A percentile compares a stretch with the other conserved stretches of the same genome.
Evolutionary conservation across 2,888 invertebrate genomes (phyloP).

Genomic region (Sarcophaga rosellei): DNA sequence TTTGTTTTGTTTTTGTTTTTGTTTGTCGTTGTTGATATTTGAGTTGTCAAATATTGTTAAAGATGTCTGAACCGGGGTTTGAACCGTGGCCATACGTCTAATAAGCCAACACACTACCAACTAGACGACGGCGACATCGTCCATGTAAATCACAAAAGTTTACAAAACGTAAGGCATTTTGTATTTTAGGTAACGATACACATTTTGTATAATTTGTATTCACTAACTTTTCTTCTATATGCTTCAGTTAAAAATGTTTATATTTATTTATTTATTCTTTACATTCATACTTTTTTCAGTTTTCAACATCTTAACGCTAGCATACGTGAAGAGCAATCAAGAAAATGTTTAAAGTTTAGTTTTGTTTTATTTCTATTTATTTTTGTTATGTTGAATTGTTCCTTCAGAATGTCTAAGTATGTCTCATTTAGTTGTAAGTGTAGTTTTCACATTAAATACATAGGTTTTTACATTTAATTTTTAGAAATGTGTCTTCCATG

Average conservation of each 20-base stretch:
- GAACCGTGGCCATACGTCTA: no score
- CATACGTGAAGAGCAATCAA: constrained; percentile 27
- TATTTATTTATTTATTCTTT: constrained; percentile 1
- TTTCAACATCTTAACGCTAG: neutral
- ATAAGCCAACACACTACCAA: no score
- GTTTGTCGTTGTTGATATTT: no score
- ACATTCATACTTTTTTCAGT: neutral
- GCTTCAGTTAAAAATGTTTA: neutral
- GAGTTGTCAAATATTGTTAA: no score
- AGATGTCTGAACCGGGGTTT: no score
- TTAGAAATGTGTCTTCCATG: neutral
- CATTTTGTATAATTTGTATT: no score
- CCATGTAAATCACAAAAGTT: no score
- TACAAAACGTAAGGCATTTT: no score
- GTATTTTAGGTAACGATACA: no score
- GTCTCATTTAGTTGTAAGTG: neutral
- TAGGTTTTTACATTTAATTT: neutral
- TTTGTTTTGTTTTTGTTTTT: no score
- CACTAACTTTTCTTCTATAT: no score
- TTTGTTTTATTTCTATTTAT: neutral
- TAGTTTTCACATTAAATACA: neutral
- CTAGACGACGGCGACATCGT: no score
- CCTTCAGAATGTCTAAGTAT: neutral
- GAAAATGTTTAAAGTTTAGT: constrained; percentile 25
- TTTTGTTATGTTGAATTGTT: neutral